A percentile compares a stretch with the other conserved stretches of the same genome.
Conservation (phyloP, 1,140 invertebrate species). For the Penaeus indicus region DNA sequence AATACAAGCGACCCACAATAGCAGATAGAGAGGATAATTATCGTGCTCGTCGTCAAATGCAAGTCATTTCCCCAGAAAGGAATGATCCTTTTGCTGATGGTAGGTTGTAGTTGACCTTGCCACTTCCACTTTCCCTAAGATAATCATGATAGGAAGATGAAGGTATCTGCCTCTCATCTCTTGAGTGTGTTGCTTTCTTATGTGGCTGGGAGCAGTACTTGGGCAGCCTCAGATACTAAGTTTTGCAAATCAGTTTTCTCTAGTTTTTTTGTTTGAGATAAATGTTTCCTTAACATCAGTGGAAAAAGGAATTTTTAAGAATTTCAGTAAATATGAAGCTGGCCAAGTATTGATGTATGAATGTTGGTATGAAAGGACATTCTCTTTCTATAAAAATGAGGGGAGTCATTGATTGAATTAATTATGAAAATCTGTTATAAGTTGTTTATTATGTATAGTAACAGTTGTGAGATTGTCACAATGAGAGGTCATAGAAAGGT, state of each 20-base stretch:
- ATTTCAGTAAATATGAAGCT: not conserved
- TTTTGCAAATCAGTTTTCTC: too few species aligned
- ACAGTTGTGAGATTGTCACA: not conserved
- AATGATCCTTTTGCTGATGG: conserved; percentile 98
- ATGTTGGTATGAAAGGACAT: conserved; percentile 45
- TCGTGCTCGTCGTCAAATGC: conserved; percentile 84
- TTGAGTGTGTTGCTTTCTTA: conserved; percentile 60
- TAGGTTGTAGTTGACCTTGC: conserved; percentile 73
- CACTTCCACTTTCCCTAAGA: conserved; percentile 6
- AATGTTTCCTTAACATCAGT: not conserved
- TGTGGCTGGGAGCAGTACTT: conserved; percentile 52
- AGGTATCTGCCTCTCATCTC: conserved; percentile 38
- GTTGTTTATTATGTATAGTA: conserved; percentile 19
- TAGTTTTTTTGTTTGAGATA: not conserved
- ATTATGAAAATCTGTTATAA: conserved; percentile 21
- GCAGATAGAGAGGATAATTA: conserved; percentile 98
- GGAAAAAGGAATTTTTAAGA: not conserved
- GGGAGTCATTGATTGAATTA: conserved; percentile 13
- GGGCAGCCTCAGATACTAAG: conserved; percentile 32
- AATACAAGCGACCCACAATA: conserved; percentile 89
- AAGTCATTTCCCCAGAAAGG: conserved; percentile 96
- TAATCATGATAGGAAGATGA: conserved; percentile 42
- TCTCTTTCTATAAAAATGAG: conserved; percentile 32
- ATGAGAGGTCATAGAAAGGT: not conserved
- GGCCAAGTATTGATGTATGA: conserved; percentile 43